phyloP scores from a whole-genome alignment of 2,797 vertebrate genomes.

The Hylomyscus alleni region DNA sequence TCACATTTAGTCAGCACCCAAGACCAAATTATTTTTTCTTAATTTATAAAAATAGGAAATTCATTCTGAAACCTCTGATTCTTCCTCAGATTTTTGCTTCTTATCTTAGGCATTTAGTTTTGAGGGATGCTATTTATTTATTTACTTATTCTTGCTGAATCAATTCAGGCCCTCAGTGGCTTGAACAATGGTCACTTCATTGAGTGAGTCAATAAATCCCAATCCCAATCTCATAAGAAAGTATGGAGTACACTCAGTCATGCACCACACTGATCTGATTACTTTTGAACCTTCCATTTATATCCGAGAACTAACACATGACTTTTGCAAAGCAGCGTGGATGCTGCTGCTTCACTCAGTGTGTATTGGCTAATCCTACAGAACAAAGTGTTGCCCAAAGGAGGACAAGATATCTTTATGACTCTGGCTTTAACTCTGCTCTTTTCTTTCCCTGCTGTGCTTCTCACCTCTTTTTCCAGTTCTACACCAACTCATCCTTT shows the following conservation, averaged over 20 bases:
- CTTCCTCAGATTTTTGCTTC: neutral
- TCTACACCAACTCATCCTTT: neutral
- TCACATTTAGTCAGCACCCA: constrained; percentile 32
- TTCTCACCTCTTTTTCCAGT: neutral
- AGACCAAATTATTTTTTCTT: constrained; percentile 52
- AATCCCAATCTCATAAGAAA: neutral
- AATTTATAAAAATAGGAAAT: constrained; percentile 41
- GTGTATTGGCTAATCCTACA: neutral
- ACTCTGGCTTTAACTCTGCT: neutral
- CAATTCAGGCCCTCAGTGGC: neutral
- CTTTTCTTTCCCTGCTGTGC: neutral
- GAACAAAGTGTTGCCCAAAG: neutral
- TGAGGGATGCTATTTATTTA: neutral
- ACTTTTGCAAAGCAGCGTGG: neutral
- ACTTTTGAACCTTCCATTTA: neutral
- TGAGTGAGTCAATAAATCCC: neutral
- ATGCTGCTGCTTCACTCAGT: neutral
- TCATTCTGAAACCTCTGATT: neutral
- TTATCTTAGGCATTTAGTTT: constrained; percentile 62
- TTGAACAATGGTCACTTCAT: neutral
- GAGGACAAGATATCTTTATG: neutral
- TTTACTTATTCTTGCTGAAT: neutral
- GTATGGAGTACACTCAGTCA: neutral
- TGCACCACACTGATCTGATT: neutral
- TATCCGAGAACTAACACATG: neutral